Percentiles rank a stretch among this genome's conserved stretches.
Evolutionary conservation across 2,113 vertebrate species (phyloP).

Genomic region (Muntiacus reevesi): DNA sequence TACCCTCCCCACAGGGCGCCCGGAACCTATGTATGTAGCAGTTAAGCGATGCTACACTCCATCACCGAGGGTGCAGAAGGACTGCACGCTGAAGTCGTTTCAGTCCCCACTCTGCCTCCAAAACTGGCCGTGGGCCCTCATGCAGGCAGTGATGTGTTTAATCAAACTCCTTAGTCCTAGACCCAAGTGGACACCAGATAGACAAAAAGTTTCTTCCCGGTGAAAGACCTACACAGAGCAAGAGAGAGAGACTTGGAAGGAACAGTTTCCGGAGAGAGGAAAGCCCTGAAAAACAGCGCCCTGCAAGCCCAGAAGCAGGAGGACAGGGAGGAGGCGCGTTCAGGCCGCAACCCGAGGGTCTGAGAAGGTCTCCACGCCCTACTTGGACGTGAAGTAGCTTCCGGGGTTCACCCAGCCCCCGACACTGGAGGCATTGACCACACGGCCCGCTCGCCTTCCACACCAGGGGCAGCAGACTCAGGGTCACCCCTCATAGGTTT

Average conservation of each 20-base stretch:
- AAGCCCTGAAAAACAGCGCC: background rate
- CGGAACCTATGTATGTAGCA: background rate
- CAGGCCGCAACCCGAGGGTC: constrained; percentile 79
- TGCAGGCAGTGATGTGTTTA: background rate
- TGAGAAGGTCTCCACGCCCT: constrained; percentile 82
- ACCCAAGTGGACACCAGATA: background rate
- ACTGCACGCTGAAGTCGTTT: background rate
- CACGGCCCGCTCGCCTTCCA: constrained; percentile 73
- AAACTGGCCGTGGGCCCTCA: accelerated
- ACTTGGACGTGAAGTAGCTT: constrained; percentile 82
- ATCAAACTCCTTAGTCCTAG: background rate
- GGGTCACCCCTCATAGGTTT: constrained; percentile 82
- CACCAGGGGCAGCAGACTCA: constrained; percentile 82
- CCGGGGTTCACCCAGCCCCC: constrained; percentile 76
- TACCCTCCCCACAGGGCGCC: background rate
- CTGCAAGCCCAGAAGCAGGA: background rate
- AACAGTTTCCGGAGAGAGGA: background rate
- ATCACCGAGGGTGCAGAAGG: background rate
- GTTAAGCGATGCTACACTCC: no score
- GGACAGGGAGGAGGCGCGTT: background rate
- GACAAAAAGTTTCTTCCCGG: background rate
- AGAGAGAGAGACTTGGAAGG: background rate
- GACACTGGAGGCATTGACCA: constrained; percentile 83
- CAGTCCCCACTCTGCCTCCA: background rate
- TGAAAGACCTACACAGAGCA: background rate